Evolutionary conservation across 2,113 vertebrate genomes (phyloP), one percentile per base, ranked within the genome.

Genomic region (Hoplias malabaricus): DNA sequence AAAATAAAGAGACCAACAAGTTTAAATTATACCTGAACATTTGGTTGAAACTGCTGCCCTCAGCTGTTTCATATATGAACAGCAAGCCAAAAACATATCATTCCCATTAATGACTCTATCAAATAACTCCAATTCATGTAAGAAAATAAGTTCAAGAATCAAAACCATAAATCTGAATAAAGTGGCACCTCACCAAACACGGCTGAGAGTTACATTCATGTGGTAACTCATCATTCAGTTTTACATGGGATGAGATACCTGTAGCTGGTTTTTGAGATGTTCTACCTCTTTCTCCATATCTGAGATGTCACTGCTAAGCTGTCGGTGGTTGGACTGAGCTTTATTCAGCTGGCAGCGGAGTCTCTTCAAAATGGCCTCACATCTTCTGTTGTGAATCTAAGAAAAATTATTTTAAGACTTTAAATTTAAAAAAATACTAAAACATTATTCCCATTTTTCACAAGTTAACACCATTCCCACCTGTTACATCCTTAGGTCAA

Each of bases 341-440:
- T 88, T 87, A 82, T 85, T 89, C 63, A 92, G 73, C 59, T 92
- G 91, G 79, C 88, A 90, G 80, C 63, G 74, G 62, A 92, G 88
- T 5, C 86, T 87, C 59, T 87, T 92, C 33, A 90, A 25, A 12
- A 92, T 89, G 82, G 89, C 89, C 43, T 92, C 88, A 27, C 77
- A 89, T 6, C 87, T 87, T 46, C 80, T 86, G 82, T 89, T 88
- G 80, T 92, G 87, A 66, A 91, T 91, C 91, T 93, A 73, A 68
- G 21, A 0, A 13, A 31, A 46, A 25, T n/a, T n/a, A n/a, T n/a
- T n/a, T n/a, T n/a, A n/a, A n/a, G n/a, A n/a, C n/a, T n/a, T n/a
- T n/a, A n/a, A n/a, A n/a, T n/a, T n/a, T n/a, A n/a, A n/a, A n/a
- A n/a, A n/a, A n/a, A n/a, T n/a, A n/a, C n/a, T n/a, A n/a, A n/a